These are phyloP conservation scores for Anhinga anhinga DNA, from an alignment of 2,113 vertebrate species.

Conservation along the genomic window DNA sequence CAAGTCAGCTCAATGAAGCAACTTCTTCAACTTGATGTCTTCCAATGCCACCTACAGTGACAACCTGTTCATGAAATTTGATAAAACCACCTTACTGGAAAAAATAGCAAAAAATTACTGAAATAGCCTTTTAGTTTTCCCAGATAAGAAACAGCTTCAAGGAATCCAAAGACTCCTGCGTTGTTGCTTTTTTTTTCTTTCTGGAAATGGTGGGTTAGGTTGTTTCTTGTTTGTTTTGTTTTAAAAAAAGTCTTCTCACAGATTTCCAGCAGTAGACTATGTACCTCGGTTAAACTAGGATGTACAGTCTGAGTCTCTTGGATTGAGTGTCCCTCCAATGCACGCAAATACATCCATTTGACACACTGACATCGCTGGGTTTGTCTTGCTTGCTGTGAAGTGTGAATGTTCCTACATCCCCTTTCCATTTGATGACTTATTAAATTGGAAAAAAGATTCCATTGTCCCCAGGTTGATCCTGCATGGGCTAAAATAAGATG, in stretches of 20 bases:
- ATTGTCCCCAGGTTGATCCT: background rate
- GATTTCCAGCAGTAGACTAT: background rate
- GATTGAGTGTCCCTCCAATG: background rate
- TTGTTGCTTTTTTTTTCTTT: accelerated
- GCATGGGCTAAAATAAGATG: background rate
- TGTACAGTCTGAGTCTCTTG: background rate
- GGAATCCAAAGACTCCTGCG: background rate
- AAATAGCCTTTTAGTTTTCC: background rate
- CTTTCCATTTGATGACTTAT: background rate
- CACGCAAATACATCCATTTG: background rate
- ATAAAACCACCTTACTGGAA: background rate
- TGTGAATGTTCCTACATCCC: background rate
- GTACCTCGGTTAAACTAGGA: background rate
- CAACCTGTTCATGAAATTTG: background rate
- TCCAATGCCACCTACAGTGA: background rate
- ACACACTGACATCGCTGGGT: background rate
- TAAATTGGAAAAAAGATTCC: background rate
- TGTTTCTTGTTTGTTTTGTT: background rate
- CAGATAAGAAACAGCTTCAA: background rate
- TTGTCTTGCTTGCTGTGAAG: background rate
- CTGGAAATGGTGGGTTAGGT: background rate
- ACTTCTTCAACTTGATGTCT: background rate
- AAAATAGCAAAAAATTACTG: background rate
- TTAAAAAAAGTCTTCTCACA: background rate
- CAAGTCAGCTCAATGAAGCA: background rate